Conservation (phyloP, 1,140 invertebrate species). For the Sycobia sp. region DNA sequence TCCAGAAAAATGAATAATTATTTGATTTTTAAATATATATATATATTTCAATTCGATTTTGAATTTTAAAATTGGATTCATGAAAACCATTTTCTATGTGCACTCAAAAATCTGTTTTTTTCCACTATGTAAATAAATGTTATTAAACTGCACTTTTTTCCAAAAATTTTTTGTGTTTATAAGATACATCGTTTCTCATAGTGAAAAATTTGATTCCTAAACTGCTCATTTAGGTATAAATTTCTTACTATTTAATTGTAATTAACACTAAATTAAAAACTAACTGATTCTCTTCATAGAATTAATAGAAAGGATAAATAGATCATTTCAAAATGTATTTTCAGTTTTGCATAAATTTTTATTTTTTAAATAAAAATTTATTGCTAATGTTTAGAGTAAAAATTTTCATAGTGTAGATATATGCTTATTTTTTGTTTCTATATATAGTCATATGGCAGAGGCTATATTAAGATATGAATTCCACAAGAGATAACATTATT, state of each 20-base stretch:
- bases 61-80: neutral
- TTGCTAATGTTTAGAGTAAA: neutral
- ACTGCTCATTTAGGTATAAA: too few species aligned
- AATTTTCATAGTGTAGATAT: neutral
- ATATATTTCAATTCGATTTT: constrained; percentile 2
- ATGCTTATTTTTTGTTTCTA: constrained; percentile 5
- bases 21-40: too few species aligned
- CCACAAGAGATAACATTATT: constrained; percentile 5
- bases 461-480: constrained; percentile 25
- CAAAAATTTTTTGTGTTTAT: constrained; percentile 1
- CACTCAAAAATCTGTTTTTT: neutral
- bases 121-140: neutral
- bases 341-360: neutral
- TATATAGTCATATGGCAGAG: constrained; percentile 10
- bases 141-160: neutral
- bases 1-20: too few species aligned
- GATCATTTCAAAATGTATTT: too few species aligned
- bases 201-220: too few species aligned
- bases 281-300: too few species aligned
- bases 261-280: too few species aligned
- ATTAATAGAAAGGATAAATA: too few species aligned
- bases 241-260: too few species aligned
- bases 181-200: too few species aligned
- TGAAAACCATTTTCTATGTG: constrained; percentile 11
- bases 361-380: neutral